Evolutionary conservation across 2,797 vertebrate genomes (phyloP).

Genomic region (Zalophus californianus): DNA sequence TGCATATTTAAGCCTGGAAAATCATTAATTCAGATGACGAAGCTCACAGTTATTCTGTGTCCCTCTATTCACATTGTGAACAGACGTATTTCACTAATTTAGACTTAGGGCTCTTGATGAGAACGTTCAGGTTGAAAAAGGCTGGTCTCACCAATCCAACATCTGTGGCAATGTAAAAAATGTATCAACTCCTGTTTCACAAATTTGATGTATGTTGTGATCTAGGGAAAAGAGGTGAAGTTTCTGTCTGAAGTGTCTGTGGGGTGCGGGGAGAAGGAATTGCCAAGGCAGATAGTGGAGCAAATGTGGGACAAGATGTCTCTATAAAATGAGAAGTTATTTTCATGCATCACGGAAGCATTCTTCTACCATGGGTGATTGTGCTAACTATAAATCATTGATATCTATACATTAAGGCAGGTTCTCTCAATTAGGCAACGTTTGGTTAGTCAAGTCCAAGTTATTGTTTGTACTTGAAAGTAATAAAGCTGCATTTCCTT

Average conservation of each 20-base stretch:
- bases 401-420: conserved; percentile 40
- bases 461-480: conserved; percentile 71
- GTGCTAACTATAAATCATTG: conserved; percentile 58
- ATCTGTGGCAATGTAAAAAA: not conserved
- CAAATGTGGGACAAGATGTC: not conserved
- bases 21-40: not conserved
- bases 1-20: not conserved
- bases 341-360: conserved; percentile 23
- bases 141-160: not conserved
- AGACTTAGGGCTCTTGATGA: not conserved
- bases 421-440: conserved; percentile 51
- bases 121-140: conserved; percentile 19
- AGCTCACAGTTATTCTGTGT: not conserved
- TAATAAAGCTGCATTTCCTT: conserved; percentile 79
- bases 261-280: not conserved
- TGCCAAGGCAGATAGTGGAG: not conserved
- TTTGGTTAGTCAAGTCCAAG: conserved; percentile 56
- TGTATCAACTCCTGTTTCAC: not conserved
- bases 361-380: conserved; percentile 29
- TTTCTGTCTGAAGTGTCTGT: not conserved
- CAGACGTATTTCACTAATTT: not conserved
- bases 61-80: not conserved
- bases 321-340: conserved; percentile 11
- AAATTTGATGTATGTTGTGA: not conserved
- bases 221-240: not conserved